A percentile compares a stretch with the other conserved stretches of the same genome.
phyloP scores from a whole-genome alignment of 2,888 invertebrate genomes.

The Melikaiella ostensackeni region DNA sequence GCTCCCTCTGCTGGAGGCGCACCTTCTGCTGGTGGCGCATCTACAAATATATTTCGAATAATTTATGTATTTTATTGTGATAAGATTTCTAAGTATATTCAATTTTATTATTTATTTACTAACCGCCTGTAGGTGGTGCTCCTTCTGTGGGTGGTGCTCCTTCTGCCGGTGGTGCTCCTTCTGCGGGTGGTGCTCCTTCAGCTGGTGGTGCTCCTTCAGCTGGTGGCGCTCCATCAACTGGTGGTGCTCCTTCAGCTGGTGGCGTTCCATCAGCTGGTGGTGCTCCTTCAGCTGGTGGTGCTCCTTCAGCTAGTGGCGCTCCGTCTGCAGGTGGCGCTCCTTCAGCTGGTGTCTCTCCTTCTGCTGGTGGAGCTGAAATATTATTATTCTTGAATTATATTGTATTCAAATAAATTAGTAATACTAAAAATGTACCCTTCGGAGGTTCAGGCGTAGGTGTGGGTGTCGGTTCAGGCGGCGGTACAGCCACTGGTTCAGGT shows the following conservation, averaged over 20 bases:
- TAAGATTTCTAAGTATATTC: no score
- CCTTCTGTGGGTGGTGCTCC: conserved; percentile 71
- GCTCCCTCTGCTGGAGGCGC: conserved; percentile 60
- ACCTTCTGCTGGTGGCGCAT: conserved; percentile 55
- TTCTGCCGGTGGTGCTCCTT: conserved; percentile 68
- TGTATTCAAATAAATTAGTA: neutral
- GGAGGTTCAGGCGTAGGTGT: conserved; percentile 65
- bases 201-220: no score
- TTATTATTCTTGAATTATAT: neutral
- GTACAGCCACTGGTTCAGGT: conserved; percentile 61
- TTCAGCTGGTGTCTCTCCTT: conserved; percentile 56
- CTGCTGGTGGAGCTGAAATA: conserved; percentile 62
- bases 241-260: conserved; percentile 57
- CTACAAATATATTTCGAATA: conserved; percentile 55
- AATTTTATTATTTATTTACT: neutral
- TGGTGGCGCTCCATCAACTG: conserved; percentile 58
- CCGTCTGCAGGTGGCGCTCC: conserved; percentile 59
- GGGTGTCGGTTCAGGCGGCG: conserved; percentile 60
- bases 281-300: conserved; percentile 64
- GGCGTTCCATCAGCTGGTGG: conserved; percentile 58
- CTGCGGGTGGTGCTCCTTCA: no score
- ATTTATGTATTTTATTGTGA: neutral
- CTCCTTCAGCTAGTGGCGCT: conserved; percentile 51
- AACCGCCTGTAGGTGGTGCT: conserved; percentile 68
- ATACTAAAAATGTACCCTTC: conserved; percentile 58